Percentiles rank a stretch among this genome's conserved stretches.
phyloP scores from a whole-genome alignment of 2,888 invertebrate species.

The Gonocerus acuteangulatus region DNA sequence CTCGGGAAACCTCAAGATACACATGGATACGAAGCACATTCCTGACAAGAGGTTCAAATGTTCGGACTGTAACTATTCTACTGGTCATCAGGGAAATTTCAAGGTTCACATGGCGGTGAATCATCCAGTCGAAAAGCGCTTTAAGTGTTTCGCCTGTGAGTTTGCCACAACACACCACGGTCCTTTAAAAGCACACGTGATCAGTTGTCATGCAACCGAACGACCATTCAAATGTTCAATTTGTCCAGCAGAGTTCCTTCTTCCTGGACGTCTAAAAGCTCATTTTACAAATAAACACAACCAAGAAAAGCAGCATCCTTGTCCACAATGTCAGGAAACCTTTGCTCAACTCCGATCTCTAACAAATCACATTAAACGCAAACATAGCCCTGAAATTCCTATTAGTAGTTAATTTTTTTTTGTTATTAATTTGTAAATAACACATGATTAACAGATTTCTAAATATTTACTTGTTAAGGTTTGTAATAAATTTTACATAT shows the following conservation, averaged over 20 bases:
- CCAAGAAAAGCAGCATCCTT: too few relatives aligned
- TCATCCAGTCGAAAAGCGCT: constrained; percentile 2
- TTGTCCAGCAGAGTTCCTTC: constrained; percentile 8
- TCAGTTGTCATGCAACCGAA: background rate
- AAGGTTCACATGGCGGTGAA: constrained; percentile 5
- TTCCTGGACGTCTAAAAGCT: constrained; percentile 5
- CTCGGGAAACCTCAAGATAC: constrained; percentile 9
- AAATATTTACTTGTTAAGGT: too few relatives aligned
- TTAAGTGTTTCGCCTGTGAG: constrained; percentile 8
- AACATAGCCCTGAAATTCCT: too few relatives aligned
- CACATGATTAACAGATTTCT: too few relatives aligned
- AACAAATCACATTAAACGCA: too few relatives aligned
- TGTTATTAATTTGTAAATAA: too few relatives aligned
- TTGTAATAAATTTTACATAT: too few relatives aligned
- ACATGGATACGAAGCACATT: constrained; percentile 15
- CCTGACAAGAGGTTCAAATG: constrained; percentile 6
- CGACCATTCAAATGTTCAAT: constrained; percentile 7
- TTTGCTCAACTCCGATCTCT: too few relatives aligned
- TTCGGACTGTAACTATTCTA: constrained; percentile 1
- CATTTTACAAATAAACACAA: constrained; percentile 1
- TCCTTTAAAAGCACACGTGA: background rate
- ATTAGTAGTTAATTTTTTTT: too few relatives aligned
- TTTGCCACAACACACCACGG: constrained; percentile 1
- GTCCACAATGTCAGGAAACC: too few relatives aligned
- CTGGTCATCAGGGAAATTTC: constrained; percentile 18